These are phyloP conservation scores for Egretta garzetta DNA, from an alignment of 2,113 vertebrate genomes.

Conservation along the genomic window DNA sequence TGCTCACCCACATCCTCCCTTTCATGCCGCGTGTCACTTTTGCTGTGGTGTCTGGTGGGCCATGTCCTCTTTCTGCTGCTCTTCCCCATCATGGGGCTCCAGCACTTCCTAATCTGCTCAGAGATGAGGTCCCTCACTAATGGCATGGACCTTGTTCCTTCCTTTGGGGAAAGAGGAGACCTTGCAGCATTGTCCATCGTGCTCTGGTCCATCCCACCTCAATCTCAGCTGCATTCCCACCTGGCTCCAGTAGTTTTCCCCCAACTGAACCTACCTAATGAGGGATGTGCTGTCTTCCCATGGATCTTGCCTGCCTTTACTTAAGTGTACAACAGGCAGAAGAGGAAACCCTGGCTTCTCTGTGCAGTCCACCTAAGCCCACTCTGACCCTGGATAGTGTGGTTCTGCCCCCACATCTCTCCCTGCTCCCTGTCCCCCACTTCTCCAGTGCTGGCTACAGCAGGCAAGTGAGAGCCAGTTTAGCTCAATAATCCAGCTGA, in stretches of 20 bases:
- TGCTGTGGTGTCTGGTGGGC: neutral
- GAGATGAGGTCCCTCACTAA: neutral
- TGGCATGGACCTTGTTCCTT: neutral
- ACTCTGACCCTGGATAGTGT: neutral
- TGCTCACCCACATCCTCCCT: neutral
- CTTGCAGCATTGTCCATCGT: neutral
- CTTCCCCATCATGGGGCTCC: neutral
- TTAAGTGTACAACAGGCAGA: neutral
- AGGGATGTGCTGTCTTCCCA: neutral
- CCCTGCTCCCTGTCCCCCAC: neutral
- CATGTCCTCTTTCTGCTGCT: neutral
- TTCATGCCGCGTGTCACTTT: fast-evolving
- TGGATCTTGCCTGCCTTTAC: neutral
- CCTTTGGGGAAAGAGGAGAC: neutral
- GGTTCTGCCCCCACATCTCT: neutral
- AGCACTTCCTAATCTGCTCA: neutral
- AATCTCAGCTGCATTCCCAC: neutral
- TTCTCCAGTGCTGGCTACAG: neutral
- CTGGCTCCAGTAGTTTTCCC: neutral
- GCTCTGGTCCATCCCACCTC: neutral
- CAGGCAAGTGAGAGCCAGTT: neutral
- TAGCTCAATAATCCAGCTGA: neutral
- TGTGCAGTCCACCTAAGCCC: neutral
- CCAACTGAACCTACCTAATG: neutral
- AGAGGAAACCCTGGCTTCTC: neutral